Evolutionary conservation across 2,888 invertebrate species (phyloP), one percentile per base, ranked within the genome.

Genomic region (Cremastinae sp.): DNA sequence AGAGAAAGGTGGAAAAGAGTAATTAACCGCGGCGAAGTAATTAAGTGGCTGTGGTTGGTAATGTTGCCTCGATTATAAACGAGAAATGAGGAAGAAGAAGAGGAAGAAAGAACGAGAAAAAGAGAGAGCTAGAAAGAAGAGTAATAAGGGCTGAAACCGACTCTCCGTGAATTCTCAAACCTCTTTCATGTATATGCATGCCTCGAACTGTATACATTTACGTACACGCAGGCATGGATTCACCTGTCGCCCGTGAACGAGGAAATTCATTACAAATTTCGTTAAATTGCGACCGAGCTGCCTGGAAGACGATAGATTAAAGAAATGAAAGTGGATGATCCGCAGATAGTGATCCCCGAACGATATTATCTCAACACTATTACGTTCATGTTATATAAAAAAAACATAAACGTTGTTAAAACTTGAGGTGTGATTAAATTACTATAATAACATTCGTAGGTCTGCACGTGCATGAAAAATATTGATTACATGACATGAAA

Each of bases 41-140:
- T 75, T 71, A 71, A 75, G 71, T 75, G 66, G 39, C 56, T 49
- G 59, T 37, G 49, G 55, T 39, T 47, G 20, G 37, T 45, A 61
- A 71, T 51, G 61, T 75, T 56, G 56, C 71, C 61, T 66, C 66
- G 71, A 68, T 62, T 72, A 51, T 59, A 68, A 72, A 71, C 71
- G 51, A 47, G 28, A 5, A 28, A 5, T 28, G 2, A 5, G 28
- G 2, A 5, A 28, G 28, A 28, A 5, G 28, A 28, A 62, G 68
- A 35, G 62, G 43, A 47, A 16, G 55, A 55, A 45, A 18, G 37
- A 55, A 35, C 14, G 35, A 47, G 28, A 28, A 5, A 28, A 5
- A 28, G 5, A 62, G 68, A 35, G 62, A 51, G 49, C 12, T 47
- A 61, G 51, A 18, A 37, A 55, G 45, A 14, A 20, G 49, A 56